Percentiles rank a stretch among this genome's conserved stretches.
Evolutionary conservation across 2,797 vertebrate species (phyloP).

Genomic region (Nasua narica): DNA sequence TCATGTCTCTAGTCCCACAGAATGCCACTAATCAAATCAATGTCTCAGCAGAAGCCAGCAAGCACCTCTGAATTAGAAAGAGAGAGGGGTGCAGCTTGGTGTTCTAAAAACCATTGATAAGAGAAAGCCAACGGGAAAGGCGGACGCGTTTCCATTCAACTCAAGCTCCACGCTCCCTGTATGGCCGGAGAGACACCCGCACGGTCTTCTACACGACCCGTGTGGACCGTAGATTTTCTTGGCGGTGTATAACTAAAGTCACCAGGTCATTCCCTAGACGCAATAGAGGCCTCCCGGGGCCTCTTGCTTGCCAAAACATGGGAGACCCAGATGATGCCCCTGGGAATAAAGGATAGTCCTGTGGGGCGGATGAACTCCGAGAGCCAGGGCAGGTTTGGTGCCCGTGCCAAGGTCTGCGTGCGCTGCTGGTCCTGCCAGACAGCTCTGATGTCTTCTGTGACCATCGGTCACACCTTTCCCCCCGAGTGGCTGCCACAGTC

Average conservation of each 20-base stretch:
- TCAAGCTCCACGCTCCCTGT: not conserved
- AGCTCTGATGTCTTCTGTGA: slow-evolving; percentile 29
- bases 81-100: slow-evolving; percentile 57
- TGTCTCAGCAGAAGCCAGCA: slow-evolving; percentile 66
- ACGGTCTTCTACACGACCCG: not conserved
- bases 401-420: not conserved
- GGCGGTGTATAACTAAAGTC: not conserved
- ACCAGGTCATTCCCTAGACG: not conserved
- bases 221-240: not conserved
- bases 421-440: not conserved
- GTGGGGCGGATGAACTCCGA: not conserved
- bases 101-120: slow-evolving; percentile 58
- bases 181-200: not conserved
- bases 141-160: not conserved
- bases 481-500: not conserved
- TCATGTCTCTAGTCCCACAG: slow-evolving; percentile 42
- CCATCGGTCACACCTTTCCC: not conserved
- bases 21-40: slow-evolving; percentile 77
- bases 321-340: not conserved
- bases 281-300: not conserved
- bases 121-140: not conserved
- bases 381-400: not conserved
- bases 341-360: not conserved
- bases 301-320: not conserved
- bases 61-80: slow-evolving; percentile 55